These are phyloP conservation scores for Lycodopsis pacificus DNA, from an alignment of 2,797 vertebrate species.

Conservation along the genomic window DNA sequence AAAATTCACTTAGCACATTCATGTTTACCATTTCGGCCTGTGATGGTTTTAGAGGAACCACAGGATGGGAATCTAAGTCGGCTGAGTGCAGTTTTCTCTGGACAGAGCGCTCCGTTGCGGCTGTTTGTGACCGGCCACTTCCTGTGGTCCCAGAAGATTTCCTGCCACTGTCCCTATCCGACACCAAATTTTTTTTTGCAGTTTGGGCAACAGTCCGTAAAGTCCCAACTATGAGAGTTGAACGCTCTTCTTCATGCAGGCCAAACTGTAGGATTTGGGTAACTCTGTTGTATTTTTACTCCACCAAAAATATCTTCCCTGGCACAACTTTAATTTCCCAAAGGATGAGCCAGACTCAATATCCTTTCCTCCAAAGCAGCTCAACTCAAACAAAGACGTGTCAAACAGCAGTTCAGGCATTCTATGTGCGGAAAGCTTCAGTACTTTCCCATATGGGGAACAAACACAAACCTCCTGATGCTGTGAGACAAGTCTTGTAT, in stretches of 20 bases:
- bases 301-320: background rate
- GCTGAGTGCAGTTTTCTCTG: conserved; percentile 29
- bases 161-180: conserved; percentile 26
- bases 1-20: conserved; percentile 7
- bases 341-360: conserved; percentile 49
- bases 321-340: conserved; percentile 50
- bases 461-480: conserved; percentile 58
- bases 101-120: conserved; percentile 25
- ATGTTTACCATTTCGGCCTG: conserved; percentile 1
- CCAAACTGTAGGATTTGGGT: conserved; percentile 35
- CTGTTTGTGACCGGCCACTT: conserved; percentile 49
- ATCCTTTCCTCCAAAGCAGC: conserved; percentile 37
- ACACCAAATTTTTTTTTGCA: conserved; percentile 27
- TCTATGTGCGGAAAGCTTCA: conserved; percentile 54
- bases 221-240: conserved; percentile 10
- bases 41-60: conserved; percentile 15
- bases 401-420: conserved; percentile 59
- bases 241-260: conserved; percentile 7
- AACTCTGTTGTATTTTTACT: conserved; percentile 38
- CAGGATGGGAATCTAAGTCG: conserved; percentile 4
- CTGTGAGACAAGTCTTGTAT: conserved; percentile 30
- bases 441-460: conserved; percentile 62
- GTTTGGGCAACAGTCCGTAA: conserved; percentile 9
- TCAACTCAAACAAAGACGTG: conserved; percentile 61
- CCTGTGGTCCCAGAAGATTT: conserved; percentile 62